These are phyloP conservation scores for Notothenia coriiceps DNA, from an alignment of 2,113 vertebrate species.

Conservation along the genomic window DNA sequence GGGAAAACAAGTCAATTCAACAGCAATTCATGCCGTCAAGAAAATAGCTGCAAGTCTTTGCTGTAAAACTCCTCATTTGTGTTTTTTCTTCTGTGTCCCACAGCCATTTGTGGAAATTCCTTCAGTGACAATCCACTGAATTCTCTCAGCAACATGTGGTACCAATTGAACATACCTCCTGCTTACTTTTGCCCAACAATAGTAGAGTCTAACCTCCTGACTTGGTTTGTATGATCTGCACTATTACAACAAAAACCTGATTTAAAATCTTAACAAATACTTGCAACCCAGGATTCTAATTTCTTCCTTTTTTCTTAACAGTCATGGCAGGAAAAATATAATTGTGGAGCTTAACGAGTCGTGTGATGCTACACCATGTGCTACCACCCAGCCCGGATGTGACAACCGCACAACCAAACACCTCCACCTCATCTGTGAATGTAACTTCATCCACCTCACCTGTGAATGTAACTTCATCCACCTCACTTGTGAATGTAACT, in stretches of 20 bases:
- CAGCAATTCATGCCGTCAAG: neutral
- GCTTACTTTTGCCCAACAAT: constrained; percentile 41
- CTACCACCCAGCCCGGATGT: constrained; percentile 21
- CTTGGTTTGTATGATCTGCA: constrained; percentile 71
- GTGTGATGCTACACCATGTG: constrained; percentile 33
- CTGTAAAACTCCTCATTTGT: constrained; percentile 17
- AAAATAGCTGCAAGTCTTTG: neutral
- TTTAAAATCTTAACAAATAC: neutral
- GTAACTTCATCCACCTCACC: constrained; percentile 5
- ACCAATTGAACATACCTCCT: neutral
- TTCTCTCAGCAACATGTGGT: neutral
- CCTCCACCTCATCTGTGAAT: constrained; percentile 1
- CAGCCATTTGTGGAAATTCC: constrained; percentile 72
- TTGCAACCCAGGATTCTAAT: neutral
- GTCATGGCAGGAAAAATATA: constrained; percentile 46
- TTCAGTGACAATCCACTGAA: neutral
- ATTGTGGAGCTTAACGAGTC: constrained; percentile 44
- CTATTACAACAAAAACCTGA: neutral
- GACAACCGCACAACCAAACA: constrained; percentile 30
- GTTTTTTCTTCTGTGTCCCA: constrained; percentile 5
- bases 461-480: constrained; percentile 29
- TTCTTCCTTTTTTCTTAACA: constrained; percentile 33
- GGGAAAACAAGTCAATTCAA: neutral
- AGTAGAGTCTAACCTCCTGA: neutral
- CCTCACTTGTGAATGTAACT: neutral